Evolutionary conservation across 2,797 vertebrate genomes (phyloP).

Genomic region (Premnoplex brunnescens): DNA sequence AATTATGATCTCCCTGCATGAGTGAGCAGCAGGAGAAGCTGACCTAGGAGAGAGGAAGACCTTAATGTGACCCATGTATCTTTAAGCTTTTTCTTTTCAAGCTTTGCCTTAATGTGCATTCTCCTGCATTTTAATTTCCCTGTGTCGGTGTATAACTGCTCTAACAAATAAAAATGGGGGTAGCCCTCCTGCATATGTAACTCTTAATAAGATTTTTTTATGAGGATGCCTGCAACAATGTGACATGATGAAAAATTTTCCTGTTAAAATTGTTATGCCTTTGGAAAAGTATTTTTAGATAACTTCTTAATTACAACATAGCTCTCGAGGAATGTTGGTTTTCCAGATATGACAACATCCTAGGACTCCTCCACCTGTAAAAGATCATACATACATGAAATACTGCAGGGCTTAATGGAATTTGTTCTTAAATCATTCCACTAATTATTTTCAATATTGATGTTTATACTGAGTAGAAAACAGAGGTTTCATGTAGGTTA

Average conservation of each 20-base stretch:
- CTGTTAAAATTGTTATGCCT: neutral
- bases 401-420: neutral
- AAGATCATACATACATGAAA: neutral
- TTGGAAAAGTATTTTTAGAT: neutral
- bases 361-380: neutral
- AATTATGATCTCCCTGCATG: conserved; percentile 49
- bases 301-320: neutral
- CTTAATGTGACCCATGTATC: neutral
- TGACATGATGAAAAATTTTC: neutral
- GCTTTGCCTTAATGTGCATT: neutral
- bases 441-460: neutral
- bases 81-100: conserved; percentile 7
- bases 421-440: neutral
- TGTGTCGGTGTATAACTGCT: neutral
- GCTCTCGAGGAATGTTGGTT: neutral
- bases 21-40: conserved; percentile 43
- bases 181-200: neutral
- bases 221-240: neutral
- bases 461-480: neutral
- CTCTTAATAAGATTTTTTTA: neutral
- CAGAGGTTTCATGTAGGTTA: neutral
- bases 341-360: neutral
- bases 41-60: neutral
- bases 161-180: neutral
- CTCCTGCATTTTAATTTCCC: neutral